Evolutionary conservation across 2,888 invertebrate genomes (phyloP), one percentile per base, ranked within the genome.

Genomic region (Subacronicta megacephala): DNA sequence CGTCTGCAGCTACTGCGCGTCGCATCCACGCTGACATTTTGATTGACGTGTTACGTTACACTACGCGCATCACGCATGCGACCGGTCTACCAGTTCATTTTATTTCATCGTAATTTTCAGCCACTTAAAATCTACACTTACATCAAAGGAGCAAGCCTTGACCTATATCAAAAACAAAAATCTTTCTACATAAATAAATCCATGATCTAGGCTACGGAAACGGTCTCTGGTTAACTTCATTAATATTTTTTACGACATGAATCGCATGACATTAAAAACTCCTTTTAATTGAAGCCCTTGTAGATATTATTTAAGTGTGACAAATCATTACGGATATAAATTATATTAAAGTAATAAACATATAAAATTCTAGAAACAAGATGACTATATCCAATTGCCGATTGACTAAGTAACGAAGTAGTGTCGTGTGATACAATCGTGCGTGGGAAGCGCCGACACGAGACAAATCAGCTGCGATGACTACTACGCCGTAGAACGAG

Each of bases 1-100:
- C 49, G 62, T 58, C 53, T 56, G 67, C 73, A 46, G 69, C 75
- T 76, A 61, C 62, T 67, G 80, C 76, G 31, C 31, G 31, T n/a
- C 31, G 75, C 65, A 72, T 80, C 69, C 60, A 76, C 72, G 82
- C 72, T 85, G 85, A 85, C 88, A 85, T 81, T 75, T 85, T 89
- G 91, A 91, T 88, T 90, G 91, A 90, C 90, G 83, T 75, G 80
- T 78, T 78, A 80, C 80, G 81, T 77, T 77, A 80, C 78, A 78
- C 75, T 78, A 77, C 80, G 75, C 79, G 77, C 77, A 75, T 71
- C 75, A 69, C 65, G 75, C 74, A 70, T 77, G 76, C 67, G 80
- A 80, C 78, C 72, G 75, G 68, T 68, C 68, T 73, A 78, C 74
- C 72, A 60, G 71, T 80, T 81, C 80, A 79, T 83, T 82, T 81